These are phyloP conservation scores for Ochlodes sylvanus DNA, from an alignment of 2,888 invertebrate species.

Conservation along the genomic window DNA sequence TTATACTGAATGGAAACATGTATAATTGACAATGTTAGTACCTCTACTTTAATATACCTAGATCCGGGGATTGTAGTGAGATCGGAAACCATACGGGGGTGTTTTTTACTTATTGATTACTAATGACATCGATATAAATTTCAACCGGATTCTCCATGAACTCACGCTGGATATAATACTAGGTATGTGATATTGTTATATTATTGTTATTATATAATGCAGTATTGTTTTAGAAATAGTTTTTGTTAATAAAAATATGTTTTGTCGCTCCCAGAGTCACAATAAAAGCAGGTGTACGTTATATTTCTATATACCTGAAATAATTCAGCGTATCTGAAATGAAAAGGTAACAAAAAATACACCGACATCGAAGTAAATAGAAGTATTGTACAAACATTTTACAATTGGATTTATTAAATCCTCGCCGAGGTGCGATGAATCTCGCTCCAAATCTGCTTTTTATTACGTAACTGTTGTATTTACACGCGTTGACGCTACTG, in stretches of 20 bases:
- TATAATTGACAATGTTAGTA: constrained; percentile 10
- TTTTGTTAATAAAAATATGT: too few relatives aligned
- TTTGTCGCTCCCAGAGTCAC: too few relatives aligned
- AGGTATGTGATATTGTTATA: too few relatives aligned
- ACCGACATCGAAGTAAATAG: constrained; percentile 28
- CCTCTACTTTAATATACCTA: background rate
- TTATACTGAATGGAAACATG: constrained; percentile 12
- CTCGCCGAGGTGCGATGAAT: constrained; percentile 37
- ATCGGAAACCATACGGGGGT: too few relatives aligned
- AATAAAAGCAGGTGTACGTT: constrained; percentile 3
- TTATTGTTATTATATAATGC: too few relatives aligned
- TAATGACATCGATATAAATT: too few relatives aligned
- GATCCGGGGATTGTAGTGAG: too few relatives aligned
- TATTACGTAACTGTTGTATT: constrained; percentile 35
- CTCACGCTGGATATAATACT: too few relatives aligned
- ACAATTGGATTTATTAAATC: constrained; percentile 39
- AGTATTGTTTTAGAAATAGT: too few relatives aligned
- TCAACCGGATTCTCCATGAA: too few relatives aligned
- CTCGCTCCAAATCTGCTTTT: constrained; percentile 35
- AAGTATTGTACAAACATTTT: constrained; percentile 37
- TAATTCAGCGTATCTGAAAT: constrained; percentile 28
- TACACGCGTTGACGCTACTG: constrained; percentile 25
- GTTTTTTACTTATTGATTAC: too few relatives aligned
- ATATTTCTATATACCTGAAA: constrained; percentile 20
- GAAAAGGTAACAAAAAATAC: constrained; percentile 27